Evolutionary conservation across 2,888 invertebrate species (phyloP), one percentile per base, ranked within the genome.

Genomic region (Gymnoscelis rufifasciata): DNA sequence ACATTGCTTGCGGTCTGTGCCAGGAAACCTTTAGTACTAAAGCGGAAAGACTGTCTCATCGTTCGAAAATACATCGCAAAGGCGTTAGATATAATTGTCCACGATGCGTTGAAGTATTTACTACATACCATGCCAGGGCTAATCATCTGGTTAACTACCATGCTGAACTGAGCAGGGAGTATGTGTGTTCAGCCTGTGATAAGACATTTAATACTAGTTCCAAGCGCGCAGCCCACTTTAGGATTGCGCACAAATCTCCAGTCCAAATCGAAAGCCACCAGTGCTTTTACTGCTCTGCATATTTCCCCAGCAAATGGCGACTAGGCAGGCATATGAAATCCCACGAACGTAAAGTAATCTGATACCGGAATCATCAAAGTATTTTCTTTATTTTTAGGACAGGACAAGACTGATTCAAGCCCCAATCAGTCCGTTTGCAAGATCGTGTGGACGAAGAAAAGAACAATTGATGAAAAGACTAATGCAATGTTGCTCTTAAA

Each of bases 21-120:
- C 69, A 64, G 3, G 77, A 77, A 35, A 48, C 81, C 0, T 57
- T 84, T 0, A 67, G 65, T 15, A 83, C 84, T 1, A 65, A 78
- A 46, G 74, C 75, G 0, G 74, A 78, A 24, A 68, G 84, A 13
- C 74, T 71, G 60, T 72, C 67, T 28, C 87, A 88, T 50, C 74
- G 69, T 52, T 59, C 76, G 52, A 67, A 64, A 28, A 62, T 78
- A 2, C 88, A 88, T 41, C 71, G 64, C 38, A 78, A 79, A 38
- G 83, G 86, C 0, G 43, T 80, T 1, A 59, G 83, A 7, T 86
- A 88, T 52, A 66, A 75, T 0, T 88, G 88, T 37, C 86, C 88
- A 1, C 64, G 78, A 43, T 88, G 88, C 44, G 61, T 79, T 0
- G 75, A 83, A 54, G 63, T 71, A 0, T 88, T 88, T 36, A 80